Percentiles rank a stretch among this genome's conserved stretches.
These are phyloP conservation scores for Aethes cnicana DNA, from an alignment of 2,888 invertebrate genomes.

Conservation along the genomic window DNA sequence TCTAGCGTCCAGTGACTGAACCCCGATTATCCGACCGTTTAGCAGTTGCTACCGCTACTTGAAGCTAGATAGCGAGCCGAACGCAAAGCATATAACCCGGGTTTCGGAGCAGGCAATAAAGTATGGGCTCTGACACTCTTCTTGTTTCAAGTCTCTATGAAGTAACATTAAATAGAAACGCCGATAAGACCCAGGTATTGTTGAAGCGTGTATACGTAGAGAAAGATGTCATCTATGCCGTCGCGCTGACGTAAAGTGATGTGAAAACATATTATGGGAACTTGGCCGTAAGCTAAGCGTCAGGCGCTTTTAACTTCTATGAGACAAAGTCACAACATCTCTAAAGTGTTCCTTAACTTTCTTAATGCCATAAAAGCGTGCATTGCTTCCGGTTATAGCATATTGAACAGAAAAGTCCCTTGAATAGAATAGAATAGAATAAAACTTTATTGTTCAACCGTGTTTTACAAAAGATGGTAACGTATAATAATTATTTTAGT, in stretches of 20 bases:
- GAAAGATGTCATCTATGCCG: constrained; percentile 13
- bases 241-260: constrained; percentile 17
- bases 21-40: too few relatives aligned
- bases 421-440: constrained; percentile 4
- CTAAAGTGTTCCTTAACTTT: constrained; percentile 27
- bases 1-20: too few relatives aligned
- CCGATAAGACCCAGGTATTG: neutral
- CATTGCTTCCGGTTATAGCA: constrained; percentile 15
- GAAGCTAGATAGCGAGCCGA: too few relatives aligned
- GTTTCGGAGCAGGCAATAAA: too few relatives aligned
- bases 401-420: constrained; percentile 11
- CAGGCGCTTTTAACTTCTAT: constrained; percentile 30
- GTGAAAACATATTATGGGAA: constrained; percentile 27
- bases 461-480: too few relatives aligned
- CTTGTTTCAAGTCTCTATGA: too few relatives aligned
- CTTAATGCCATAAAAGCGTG: constrained; percentile 8
- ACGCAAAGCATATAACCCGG: too few relatives aligned
- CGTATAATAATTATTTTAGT: too few relatives aligned
- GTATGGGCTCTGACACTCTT: too few relatives aligned
- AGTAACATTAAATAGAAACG: neutral
- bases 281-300: constrained; percentile 22
- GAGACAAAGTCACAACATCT: constrained; percentile 24
- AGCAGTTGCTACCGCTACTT: too few relatives aligned
- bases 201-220: constrained; percentile 1
- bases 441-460: too few relatives aligned